Evolutionary conservation across 1,140 invertebrate species (phyloP).

Genomic region (Trichonephila clavata): DNA sequence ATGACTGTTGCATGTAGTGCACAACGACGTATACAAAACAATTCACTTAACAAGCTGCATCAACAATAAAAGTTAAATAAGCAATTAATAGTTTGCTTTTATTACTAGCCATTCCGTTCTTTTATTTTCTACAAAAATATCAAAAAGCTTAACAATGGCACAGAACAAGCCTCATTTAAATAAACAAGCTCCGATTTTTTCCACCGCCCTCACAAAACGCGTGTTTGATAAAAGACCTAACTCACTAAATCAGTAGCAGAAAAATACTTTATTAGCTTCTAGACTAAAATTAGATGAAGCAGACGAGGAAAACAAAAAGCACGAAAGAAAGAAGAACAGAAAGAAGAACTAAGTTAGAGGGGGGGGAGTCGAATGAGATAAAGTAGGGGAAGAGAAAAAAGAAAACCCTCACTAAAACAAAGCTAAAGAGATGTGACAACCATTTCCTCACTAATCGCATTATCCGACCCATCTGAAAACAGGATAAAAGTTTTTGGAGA

Average conservation of each 20-base stretch:
- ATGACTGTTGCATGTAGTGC: no score
- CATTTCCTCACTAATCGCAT: slow-evolving; percentile 25
- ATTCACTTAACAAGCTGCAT: no score
- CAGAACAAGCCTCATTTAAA: neutral
- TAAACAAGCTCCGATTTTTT: neutral
- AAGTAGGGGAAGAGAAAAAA: neutral
- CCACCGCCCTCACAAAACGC: neutral
- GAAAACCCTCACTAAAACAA: neutral
- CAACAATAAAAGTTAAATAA: no score
- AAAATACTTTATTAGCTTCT: slow-evolving; percentile 23
- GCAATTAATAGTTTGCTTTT: no score
- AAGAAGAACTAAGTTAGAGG: neutral
- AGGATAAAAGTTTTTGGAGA: slow-evolving; percentile 18
- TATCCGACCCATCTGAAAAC: slow-evolving; percentile 40
- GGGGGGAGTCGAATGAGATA: neutral
- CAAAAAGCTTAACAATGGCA: no score
- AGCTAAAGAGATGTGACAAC: slow-evolving; percentile 34
- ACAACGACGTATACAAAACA: no score
- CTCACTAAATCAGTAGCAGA: neutral
- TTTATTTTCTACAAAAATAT: no score
- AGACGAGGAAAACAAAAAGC: neutral
- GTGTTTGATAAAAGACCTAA: neutral
- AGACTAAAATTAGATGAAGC: slow-evolving; percentile 35
- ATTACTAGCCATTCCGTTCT: no score
- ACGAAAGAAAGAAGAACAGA: neutral